Base-by-base conservation (phyloP, 2,113 vertebrate genomes). In the Saccopteryx bilineata region DNA sequence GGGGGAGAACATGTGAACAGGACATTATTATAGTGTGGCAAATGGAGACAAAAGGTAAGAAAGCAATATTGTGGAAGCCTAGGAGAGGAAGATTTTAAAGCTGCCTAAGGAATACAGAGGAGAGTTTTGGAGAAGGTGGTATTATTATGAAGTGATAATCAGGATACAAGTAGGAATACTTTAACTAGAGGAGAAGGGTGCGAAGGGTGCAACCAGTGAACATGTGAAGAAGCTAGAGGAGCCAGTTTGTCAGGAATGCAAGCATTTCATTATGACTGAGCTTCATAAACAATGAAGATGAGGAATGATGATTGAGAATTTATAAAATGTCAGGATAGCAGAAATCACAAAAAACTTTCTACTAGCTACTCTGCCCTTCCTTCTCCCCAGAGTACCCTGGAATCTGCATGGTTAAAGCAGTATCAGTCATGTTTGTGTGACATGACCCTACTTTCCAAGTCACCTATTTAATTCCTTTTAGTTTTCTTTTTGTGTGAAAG, bases 191-290 rank as follows among this genome's bases (percentile, higher is more conserved):
- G 17, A 95, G 23, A 19, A 2, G 8, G 3, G 6, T 15, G 39
- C 4, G 0, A 50, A 69, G 26, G 26, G 5, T 26, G 0, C 4
- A 74, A 7, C 48, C 39, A 0, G 1, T 66, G 6, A 17, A 54
- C 56, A 79, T 46, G 1, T 58, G 61, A 85, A 19, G 2, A 50
- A 69, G 58, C 11, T 10, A 48, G 26, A 90, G 21, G 12, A 71
- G 9, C 11, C 81, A n/a, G 26, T 54, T 61, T 79, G 33, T 92
- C 26, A 69, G 52, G 15, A 46, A 68, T 11, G 5, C 15, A 50
- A 33, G 4, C 12, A 63, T 33, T 75, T 91, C 50, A 31, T 26
- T 68, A 23, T 28, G 9, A 52, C 15, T 24, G n/a, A 74, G 26
- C 23, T 58, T 74, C n/a, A 60, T 24, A 50, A 87, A 75, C 8